These are phyloP conservation scores for Thermophis baileyi DNA, from an alignment of 2,113 vertebrate genomes.

Conservation along the genomic window DNA sequence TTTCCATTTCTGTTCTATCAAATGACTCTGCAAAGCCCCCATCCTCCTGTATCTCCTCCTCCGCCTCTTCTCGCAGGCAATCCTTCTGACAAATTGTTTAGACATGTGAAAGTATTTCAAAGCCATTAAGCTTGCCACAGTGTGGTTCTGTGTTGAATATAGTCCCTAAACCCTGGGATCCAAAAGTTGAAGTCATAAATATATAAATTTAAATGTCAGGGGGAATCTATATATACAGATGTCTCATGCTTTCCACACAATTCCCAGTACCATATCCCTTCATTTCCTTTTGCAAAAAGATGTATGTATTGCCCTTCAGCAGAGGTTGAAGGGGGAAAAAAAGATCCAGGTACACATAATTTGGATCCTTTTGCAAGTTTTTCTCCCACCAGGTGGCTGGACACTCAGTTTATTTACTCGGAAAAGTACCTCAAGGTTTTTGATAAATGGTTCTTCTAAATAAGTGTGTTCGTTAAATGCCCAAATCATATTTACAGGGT, in stretches of 20 bases:
- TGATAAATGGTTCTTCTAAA: not conserved
- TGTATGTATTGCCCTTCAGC: not conserved
- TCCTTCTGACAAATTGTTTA: constrained; percentile 43
- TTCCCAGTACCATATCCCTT: not conserved
- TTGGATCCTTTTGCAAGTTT: not conserved
- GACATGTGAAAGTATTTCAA: constrained; percentile 51
- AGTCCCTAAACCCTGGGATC: constrained; percentile 25
- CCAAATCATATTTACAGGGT: not conserved
- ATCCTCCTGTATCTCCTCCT: not conserved
- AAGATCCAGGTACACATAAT: not conserved
- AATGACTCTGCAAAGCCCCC: constrained; percentile 25
- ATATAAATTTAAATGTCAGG: not conserved
- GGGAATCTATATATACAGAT: not conserved
- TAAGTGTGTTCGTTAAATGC: not conserved
- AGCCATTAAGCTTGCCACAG: constrained; percentile 33
- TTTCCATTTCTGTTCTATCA: constrained; percentile 36
- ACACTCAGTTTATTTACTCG: not conserved
- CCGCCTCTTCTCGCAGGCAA: constrained; percentile 36
- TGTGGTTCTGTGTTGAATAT: constrained; percentile 34
- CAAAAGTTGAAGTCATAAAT: not conserved
- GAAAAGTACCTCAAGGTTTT: not conserved
- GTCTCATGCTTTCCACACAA: not conserved
- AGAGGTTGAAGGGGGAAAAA: not conserved
- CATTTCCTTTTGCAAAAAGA: not conserved
- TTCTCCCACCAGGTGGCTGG: not conserved